Conservation (phyloP, 2,888 invertebrate genomes). For the Smittia aterrima region DNA sequence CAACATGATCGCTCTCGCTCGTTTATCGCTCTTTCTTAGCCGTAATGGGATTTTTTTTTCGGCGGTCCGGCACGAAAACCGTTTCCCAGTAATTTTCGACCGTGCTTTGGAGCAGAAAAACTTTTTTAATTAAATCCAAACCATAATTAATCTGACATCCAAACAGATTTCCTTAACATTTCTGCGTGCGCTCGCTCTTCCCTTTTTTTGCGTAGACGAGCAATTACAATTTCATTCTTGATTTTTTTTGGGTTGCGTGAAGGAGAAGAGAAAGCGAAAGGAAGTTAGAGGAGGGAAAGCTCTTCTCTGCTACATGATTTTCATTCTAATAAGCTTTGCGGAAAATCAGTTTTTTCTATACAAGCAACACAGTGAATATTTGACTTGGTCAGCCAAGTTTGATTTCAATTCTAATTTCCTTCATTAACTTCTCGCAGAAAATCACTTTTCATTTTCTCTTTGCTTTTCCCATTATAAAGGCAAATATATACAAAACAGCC, state of each 20-base stretch:
- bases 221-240: background rate
- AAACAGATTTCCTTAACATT: slow-evolving; percentile 34
- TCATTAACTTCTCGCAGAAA: background rate
- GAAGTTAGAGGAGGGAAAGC: slow-evolving; percentile 11
- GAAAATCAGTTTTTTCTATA: no score
- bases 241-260: slow-evolving; percentile 21
- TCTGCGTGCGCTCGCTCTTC: slow-evolving; percentile 24
- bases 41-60: no score
- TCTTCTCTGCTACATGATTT: slow-evolving; percentile 28
- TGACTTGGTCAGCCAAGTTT: background rate
- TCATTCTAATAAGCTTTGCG: slow-evolving; percentile 21
- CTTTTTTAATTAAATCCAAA: slow-evolving; percentile 35
- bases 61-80: background rate
- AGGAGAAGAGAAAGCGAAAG: slow-evolving; percentile 17
- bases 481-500: slow-evolving; percentile 43
- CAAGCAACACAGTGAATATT: no score
- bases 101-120: background rate
- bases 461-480: slow-evolving; percentile 38
- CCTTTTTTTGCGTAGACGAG: background rate
- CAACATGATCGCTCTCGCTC: no score
- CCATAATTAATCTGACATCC: slow-evolving; percentile 34
- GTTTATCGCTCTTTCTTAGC: no score
- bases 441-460: background rate
- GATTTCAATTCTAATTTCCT: background rate
- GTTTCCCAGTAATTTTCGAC: no score